Conservation (phyloP, 2,113 vertebrate species). For the Oncorhynchus masou region DNA sequence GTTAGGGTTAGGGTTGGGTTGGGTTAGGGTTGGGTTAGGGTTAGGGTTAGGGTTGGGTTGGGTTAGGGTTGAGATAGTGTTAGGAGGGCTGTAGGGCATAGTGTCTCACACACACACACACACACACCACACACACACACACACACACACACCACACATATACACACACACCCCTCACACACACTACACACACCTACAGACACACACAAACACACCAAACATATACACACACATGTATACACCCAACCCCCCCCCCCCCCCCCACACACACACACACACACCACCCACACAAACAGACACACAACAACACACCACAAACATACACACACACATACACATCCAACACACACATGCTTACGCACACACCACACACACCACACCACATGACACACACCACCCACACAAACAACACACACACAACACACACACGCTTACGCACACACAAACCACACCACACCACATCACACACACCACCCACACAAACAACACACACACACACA, state of each 20-base stretch:
- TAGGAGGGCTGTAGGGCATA: constrained; percentile 31
- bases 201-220: constrained; percentile 41
- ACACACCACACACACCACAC: constrained; percentile 5
- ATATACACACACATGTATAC: constrained; percentile 68
- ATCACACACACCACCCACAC: constrained; percentile 35
- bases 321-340: constrained; percentile 12
- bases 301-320: constrained; percentile 7
- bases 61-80: too few species aligned
- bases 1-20: too few species aligned
- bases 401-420: too few species aligned
- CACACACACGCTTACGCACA: constrained; percentile 15
- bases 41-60: too few species aligned
- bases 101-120: constrained; percentile 31
- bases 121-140: neutral
- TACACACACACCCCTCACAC: constrained; percentile 8
- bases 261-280: constrained; percentile 21
- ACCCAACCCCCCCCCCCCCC: constrained; percentile 15
- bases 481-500: constrained; percentile 11
- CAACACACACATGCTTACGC: neutral
- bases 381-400: too few species aligned
- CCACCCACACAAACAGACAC: constrained; percentile 1
- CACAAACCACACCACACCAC: constrained; percentile 37
- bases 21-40: too few species aligned
- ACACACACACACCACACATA: neutral
- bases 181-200: neutral